These are phyloP conservation scores for Mycteria americana DNA, from an alignment of 2,797 vertebrate genomes.

Conservation along the genomic window DNA sequence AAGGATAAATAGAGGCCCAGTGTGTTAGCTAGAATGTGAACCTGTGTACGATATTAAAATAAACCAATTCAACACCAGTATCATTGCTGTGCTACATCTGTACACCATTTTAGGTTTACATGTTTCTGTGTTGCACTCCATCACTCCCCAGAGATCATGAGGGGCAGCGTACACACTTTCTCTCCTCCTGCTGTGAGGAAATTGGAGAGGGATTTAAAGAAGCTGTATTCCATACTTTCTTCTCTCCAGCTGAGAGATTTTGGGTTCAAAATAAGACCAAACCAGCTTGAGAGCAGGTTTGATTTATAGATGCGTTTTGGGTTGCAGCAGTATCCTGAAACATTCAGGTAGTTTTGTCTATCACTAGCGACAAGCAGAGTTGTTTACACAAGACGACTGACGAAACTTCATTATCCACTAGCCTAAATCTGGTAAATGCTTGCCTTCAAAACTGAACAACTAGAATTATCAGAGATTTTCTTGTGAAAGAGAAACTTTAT, in stretches of 20 bases:
- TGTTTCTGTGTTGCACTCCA: background rate
- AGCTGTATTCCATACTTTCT: background rate
- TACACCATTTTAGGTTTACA: rapidly evolving
- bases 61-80: background rate
- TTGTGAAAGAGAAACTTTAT: background rate
- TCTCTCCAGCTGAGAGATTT: background rate
- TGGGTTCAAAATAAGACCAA: background rate
- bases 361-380: background rate
- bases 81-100: no score
- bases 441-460: background rate
- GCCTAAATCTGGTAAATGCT: background rate
- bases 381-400: background rate
- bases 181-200: background rate
- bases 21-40: background rate
- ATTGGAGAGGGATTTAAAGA: background rate
- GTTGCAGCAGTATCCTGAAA: background rate
- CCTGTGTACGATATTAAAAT: background rate
- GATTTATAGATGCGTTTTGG: background rate
- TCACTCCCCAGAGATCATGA: background rate
- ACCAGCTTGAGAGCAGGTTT: background rate
- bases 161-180: rapidly evolving
- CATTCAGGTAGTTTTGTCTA: background rate
- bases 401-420: background rate
- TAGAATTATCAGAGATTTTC: background rate
- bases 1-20: background rate